Evolutionary conservation across 2,888 invertebrate species (phyloP).

Genomic region (Pterostichus niger): DNA sequence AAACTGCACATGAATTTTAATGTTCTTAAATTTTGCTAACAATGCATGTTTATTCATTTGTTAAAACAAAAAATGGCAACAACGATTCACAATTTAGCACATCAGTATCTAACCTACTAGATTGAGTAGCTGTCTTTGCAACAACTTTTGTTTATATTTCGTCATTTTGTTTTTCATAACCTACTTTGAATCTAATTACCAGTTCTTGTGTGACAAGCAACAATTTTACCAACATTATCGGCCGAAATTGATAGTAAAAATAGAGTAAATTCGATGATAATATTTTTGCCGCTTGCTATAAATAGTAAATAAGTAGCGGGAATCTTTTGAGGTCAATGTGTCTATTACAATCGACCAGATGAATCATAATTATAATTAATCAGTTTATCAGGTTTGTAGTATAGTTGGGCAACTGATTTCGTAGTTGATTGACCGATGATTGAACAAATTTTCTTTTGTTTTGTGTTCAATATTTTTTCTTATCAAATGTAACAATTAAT

Average conservation of each 20-base stretch:
- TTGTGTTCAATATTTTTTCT: constrained; percentile 5
- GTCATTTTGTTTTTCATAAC: constrained; percentile 23
- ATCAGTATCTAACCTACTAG: constrained; percentile 37
- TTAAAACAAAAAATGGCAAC: neutral
- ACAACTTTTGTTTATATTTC: constrained; percentile 46
- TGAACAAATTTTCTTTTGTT: constrained; percentile 31
- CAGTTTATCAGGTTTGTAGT: neutral
- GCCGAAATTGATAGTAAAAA: constrained; percentile 32
- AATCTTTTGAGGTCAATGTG: constrained; percentile 59
- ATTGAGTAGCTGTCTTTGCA: constrained; percentile 30
- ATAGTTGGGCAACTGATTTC: constrained; percentile 8
- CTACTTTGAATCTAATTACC: constrained; percentile 40
- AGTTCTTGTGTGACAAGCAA: constrained; percentile 22
- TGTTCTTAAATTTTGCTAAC: constrained; percentile 25
- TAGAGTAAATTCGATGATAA: constrained; percentile 24
- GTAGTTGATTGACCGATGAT: constrained; percentile 46
- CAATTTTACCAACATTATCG: constrained; percentile 9
- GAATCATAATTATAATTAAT: constrained; percentile 9
- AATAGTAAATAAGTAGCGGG: constrained; percentile 45
- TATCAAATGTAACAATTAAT: neutral
- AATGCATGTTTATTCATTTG: constrained; percentile 14
- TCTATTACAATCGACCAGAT: constrained; percentile 46
- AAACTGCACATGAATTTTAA: constrained; percentile 20
- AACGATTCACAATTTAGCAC: constrained; percentile 20
- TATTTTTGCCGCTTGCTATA: constrained; percentile 41